phyloP scores from a whole-genome alignment of 1,140 invertebrate genomes.

The Aradophagus sp. region DNA sequence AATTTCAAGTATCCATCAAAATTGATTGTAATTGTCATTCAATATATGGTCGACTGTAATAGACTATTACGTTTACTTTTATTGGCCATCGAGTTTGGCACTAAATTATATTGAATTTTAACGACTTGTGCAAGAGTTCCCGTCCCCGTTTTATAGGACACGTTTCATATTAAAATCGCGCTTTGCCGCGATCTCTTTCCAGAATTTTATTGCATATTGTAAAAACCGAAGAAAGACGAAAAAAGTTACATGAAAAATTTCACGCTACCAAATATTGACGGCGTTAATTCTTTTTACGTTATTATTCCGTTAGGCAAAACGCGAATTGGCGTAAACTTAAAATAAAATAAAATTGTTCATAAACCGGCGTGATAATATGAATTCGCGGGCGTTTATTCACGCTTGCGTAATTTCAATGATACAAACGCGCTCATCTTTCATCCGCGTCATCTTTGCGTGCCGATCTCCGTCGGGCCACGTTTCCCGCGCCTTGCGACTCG shows the following conservation, averaged over 20 bases:
- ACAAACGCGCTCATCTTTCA: slow-evolving; percentile 10
- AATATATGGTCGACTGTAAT: neutral
- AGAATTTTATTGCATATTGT: too few species aligned
- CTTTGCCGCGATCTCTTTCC: too few species aligned
- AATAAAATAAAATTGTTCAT: too few species aligned
- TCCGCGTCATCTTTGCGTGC: slow-evolving; percentile 10
- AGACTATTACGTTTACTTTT: slow-evolving; percentile 22
- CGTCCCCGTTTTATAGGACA: slow-evolving; percentile 1
- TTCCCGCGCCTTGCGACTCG: slow-evolving; percentile 51
- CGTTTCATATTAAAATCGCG: slow-evolving; percentile 28
- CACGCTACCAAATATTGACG: too few species aligned
- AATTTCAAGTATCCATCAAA: slow-evolving; percentile 6
- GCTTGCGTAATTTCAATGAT: too few species aligned
- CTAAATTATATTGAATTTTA: slow-evolving; percentile 39
- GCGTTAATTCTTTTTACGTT: too few species aligned
- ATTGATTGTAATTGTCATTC: neutral
- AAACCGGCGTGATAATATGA: too few species aligned
- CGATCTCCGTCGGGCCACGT: slow-evolving; percentile 27
- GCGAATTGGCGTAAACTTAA: too few species aligned
- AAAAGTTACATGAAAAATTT: too few species aligned
- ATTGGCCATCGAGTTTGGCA: slow-evolving; percentile 13
- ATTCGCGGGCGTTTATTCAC: too few species aligned
- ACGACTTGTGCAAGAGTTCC: slow-evolving; percentile 3
- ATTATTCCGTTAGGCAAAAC: too few species aligned
- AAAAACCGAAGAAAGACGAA: too few species aligned